Conservation (phyloP, 1,140 invertebrate genomes). For the Temnothorax longispinosus region DNA sequence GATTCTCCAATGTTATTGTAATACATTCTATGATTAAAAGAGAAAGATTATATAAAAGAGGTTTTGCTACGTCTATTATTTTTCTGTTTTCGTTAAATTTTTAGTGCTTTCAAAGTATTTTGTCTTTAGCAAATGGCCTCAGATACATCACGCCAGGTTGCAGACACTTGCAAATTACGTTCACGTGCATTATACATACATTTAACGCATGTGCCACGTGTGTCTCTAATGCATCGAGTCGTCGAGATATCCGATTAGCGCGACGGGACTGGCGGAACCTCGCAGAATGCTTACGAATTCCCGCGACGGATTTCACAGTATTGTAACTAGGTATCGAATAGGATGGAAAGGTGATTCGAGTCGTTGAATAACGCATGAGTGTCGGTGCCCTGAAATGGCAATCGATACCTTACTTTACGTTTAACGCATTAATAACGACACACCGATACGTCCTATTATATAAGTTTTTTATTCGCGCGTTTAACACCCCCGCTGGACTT, state of each 20-base stretch:
- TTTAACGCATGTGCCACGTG: constrained; percentile 15
- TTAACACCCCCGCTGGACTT: not conserved
- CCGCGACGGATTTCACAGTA: constrained; percentile 4
- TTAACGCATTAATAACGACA: not conserved
- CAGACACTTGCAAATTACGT: constrained; percentile 11
- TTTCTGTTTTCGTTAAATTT: not conserved
- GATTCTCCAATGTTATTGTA: not conserved
- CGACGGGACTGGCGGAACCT: constrained; percentile 18
- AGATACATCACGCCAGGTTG: not conserved
- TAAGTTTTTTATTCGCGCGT: not conserved
- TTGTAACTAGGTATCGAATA: constrained; percentile 11
- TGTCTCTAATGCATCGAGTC: constrained; percentile 33
- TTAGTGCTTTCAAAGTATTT: not conserved
- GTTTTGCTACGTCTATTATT: not conserved
- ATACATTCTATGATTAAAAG: not conserved
- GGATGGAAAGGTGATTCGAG: constrained; percentile 4
- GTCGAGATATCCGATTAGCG: constrained; percentile 39
- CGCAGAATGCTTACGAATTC: constrained; percentile 22
- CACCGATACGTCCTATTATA: not conserved
- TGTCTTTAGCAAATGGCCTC: not conserved
- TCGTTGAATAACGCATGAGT: constrained; percentile 25
- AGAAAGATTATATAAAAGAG: not conserved
- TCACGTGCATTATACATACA: not conserved
- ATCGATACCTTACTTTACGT: constrained; percentile 6
- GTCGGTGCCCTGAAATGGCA: not conserved